Base-by-base conservation (phyloP, 2,797 vertebrate species). In the Spea hammondii region DNA sequence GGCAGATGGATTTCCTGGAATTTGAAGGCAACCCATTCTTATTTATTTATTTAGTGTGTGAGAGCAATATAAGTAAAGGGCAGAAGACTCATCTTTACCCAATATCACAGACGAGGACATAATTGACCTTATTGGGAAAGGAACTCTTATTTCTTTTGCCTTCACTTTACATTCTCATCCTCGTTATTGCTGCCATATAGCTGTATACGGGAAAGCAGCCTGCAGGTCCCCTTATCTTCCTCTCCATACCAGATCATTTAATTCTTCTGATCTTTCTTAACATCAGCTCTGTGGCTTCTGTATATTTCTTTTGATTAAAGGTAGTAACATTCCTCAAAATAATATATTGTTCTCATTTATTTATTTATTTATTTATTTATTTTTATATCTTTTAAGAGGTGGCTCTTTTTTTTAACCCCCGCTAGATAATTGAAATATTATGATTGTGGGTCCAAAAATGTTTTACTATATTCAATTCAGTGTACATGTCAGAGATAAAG, bases 91-190 rank as follows among this genome's bases (percentile, higher is more conserved):
- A 79, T 74, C 71, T 55, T 74, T 79, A 74, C 68, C 70, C 9
- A 51, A 74, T 79, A 72, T 81, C 79, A 80, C 62, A 81, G 67
- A 54, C 74, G 77, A 74, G 69, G 47, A 69, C 71, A 74, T 74
- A 79, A 81, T 81, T 81, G 79, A 53, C 69, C 74, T 81, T 81
- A 81, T 77, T 81, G 74, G 72, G 68, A 51, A 72, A 65, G 48
- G 32, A 13, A 4, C 54, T 69, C 77, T 50, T 72, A 81, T 81
- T 72, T 72, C 72, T 72, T 72, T 81, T 65, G 76, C 74, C 68
- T 81, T 81, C 79, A 77, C 4, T 72, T 81, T 71, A 32, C 68
- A 72, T 81, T 72, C 46, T 45, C 79, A 72, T 81, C 79, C 47
- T 81, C 79, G 69, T 81, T 81, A 81, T 76, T 62, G 17, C 54